These are phyloP conservation scores for Polyploca ridens DNA, from an alignment of 2,888 invertebrate genomes.

Conservation along the genomic window DNA sequence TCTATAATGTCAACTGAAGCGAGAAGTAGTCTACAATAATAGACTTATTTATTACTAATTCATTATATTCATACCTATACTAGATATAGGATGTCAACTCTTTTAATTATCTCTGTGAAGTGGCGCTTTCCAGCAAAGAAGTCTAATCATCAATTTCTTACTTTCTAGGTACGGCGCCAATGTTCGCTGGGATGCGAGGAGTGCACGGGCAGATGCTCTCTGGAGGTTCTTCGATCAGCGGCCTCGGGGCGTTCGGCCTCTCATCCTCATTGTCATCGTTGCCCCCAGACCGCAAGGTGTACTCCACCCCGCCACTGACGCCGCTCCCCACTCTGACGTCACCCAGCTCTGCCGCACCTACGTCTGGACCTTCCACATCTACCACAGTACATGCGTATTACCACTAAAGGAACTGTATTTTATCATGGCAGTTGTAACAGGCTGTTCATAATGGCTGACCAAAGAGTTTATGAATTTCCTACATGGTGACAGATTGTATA, in stretches of 20 bases:
- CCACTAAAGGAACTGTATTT: constrained; percentile 17
- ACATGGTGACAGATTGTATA: background rate
- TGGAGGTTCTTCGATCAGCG: constrained; percentile 61
- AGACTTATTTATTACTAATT: too few species aligned
- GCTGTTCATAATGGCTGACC: background rate
- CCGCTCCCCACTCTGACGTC: constrained; percentile 81
- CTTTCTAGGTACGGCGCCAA: constrained; percentile 62
- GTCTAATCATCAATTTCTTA: constrained; percentile 15
- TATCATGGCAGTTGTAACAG: background rate
- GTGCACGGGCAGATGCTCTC: constrained; percentile 76
- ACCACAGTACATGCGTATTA: constrained; percentile 72
- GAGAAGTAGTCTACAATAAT: too few species aligned
- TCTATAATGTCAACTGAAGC: too few species aligned
- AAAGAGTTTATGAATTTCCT: background rate
- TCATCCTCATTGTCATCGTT: constrained; percentile 70
- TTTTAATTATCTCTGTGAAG: too few species aligned
- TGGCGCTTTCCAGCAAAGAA: too few species aligned
- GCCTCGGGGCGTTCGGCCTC: constrained; percentile 68
- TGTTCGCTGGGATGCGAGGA: constrained; percentile 74
- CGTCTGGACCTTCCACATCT: constrained; percentile 71
- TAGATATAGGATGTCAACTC: too few species aligned
- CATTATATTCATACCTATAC: too few species aligned
- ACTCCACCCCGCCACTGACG: constrained; percentile 81
- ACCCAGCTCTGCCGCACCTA: constrained; percentile 62
- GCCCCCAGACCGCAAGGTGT: constrained; percentile 85